Evolutionary conservation across 2,888 invertebrate genomes (phyloP), one percentile per base, ranked within the genome.

Genomic region (Hydriomena furcata): DNA sequence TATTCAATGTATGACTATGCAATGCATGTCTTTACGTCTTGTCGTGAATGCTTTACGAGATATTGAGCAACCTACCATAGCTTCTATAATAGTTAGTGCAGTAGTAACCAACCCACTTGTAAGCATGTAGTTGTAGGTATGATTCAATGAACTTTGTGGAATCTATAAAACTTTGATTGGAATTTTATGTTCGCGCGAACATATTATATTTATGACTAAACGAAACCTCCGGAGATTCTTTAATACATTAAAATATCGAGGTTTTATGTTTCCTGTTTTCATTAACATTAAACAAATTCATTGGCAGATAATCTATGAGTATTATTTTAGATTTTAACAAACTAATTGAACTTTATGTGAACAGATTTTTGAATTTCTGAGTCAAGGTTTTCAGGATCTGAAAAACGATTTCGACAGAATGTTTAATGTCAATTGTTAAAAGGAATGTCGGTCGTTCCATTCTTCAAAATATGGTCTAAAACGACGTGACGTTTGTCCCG

Each of bases 131-230:
- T 1, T 8, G n/a, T 11, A 5, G 1, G 23, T 2, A 24, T 13
- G 24, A 11, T 35, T 7, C 10, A 21, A 23, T 23, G 35, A 35
- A 35, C 36, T 36, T 11, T 21, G 27, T 21, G 40, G 34, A 40
- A 47, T 40, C 40, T 25, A 38, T 32, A 34, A 38, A 46, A 40
- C 23, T 40, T 47, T 40, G 34, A 47, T 47, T 40, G 34, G 47
- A 28, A 40, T 47, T 47, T 47, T 47, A 47, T 47, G 27, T 28
- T 13, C 40, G 35, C 34, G 47, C 47, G 40, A 34, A 47, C 47
- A 35, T 34, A 32, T 34, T 31, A 27, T 25, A 31, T 13, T 32
- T 34, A 36, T 28, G 38, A 37, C 17, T 21, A 17, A 37, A 37
- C 25, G 24, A 37, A 37, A 45, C 20, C 30, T 11, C 24, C 23